Conservation (phyloP, 1,140 invertebrate species). For the Prorops nasuta region DNA sequence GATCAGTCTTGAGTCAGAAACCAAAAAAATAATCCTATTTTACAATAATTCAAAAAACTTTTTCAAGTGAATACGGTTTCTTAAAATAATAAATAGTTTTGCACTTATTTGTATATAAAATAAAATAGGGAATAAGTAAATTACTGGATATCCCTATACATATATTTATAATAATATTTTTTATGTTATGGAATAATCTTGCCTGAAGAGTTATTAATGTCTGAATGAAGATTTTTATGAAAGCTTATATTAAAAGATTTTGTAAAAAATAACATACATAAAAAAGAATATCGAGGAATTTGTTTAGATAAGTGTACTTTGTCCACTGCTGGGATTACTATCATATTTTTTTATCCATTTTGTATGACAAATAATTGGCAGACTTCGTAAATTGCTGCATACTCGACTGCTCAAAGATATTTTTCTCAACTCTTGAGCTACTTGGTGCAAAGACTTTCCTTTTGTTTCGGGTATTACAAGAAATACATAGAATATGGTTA, state of each 20-base stretch:
- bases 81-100: no score
- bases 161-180: no score
- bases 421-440: slow-evolving; percentile 49
- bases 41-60: neutral
- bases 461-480: slow-evolving; percentile 63
- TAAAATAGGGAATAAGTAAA: no score
- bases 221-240: no score
- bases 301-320: slow-evolving; percentile 39
- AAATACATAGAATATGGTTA: slow-evolving; percentile 56
- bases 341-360: slow-evolving; percentile 38
- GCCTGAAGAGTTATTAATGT: no score
- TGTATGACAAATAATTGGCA: slow-evolving; percentile 39
- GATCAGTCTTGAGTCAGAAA: neutral
- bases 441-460: slow-evolving; percentile 59
- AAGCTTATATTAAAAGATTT: slow-evolving; percentile 12
- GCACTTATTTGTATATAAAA: no score
- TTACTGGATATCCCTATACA: no score
- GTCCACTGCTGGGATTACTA: slow-evolving; percentile 28
- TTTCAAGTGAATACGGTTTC: neutral
- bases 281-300: no score
- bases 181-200: no score
- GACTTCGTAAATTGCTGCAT: slow-evolving; percentile 42
- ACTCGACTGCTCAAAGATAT: slow-evolving; percentile 37
- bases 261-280: slow-evolving; percentile 7
- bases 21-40: neutral